Evolutionary conservation across 2,113 vertebrate species (phyloP), one percentile per base, ranked within the genome.

Genomic region (Lichenostomus cassidix): DNA sequence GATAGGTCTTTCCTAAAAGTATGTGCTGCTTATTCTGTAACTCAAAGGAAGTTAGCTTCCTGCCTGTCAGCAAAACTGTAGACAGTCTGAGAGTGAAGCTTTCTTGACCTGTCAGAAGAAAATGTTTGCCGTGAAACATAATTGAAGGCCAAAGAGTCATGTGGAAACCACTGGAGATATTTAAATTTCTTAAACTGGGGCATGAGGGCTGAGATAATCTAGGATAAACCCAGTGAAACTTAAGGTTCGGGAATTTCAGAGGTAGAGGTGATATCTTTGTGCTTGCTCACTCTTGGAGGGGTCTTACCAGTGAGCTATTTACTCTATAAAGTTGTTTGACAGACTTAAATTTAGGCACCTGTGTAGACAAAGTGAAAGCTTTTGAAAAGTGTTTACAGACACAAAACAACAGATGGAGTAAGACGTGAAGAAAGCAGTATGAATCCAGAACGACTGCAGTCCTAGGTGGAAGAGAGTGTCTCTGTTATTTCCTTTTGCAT

Each of bases 401-500:
- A 41, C 12, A 78, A 81, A 91, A 44, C 29, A 83, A 52, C 67
- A 89, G 67, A 42, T 33, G 20, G 16, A 23, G 19, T 23, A 83
- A 63, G 50, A 90, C 0, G 1, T 88, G 69, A 83, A 94, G 88
- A 90, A 93, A 86, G 50, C 49, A 16, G 42, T 58, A 24, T 50
- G 53, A 68, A 65, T 84, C 28, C 50, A 49, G 52, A 62, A 52
- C 39, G 16, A 73, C 53, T 78, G 21, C 42, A 84, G 16, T 44
- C 69, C 55, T 90, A 85, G 46, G 71, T 94, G 85, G 91, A 96
- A 91, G 41, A 88, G 67, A 50, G 28, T 53, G 91, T 90, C 81
- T 95, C 73, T 93, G 55, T 83, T 92, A 86, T 29, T 97, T 94
- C 89, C 92, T 94, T 88, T 95, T 92, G 87, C 77, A 92, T 92